Base-by-base conservation (phyloP, 2,797 vertebrate species). In the Sparus aurata region DNA sequence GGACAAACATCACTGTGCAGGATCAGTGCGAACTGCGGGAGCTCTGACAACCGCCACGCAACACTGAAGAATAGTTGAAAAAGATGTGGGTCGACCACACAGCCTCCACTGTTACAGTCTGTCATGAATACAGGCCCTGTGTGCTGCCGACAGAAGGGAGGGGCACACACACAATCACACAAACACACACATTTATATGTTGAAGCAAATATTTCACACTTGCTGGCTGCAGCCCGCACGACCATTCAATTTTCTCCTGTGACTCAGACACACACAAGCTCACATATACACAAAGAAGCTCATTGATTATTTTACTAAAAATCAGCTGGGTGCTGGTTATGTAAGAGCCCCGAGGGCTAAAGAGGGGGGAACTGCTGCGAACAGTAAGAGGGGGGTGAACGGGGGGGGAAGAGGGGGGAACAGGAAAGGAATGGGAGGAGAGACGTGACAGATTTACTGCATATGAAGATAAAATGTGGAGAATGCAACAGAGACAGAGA, bases 261-360 rank as follows among this genome's bases (percentile, higher is more conserved):
- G 16, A 68, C 18, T 65, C 79, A 78, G 79, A 49, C 57, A 65
- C 73, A 45, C 52, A 73, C 62, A 67, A 41, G 38, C 34, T 15
- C 49, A 49, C 54, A 69, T 34, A 64, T 0, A 64, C 77, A 93
- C 85, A 91, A 85, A 84, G 79, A 76, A 20, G 77, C 83, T 67
- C 86, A 90, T 91, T 92, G 92, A 93, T 92, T 81, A 81, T 77
- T 77, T 84, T 61, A 84, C 84, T 84, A 87, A 87, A 92, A 87
- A 87, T 91, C 91, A 91, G 86, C 89, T 90, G 93, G 87, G 77
- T 76, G 82, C 82, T 75, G 81, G 79, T 95, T 93, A 94, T 85
- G 82, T 47, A 94, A 93, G 86, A 87, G 43, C 47, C 70, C 72
- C 3, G 74, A 81, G 84, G 82, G 79, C 47, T 55, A 25, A 49